These are phyloP conservation scores for Acridotheres tristis DNA, from an alignment of 2,797 vertebrate genomes.

Conservation along the genomic window DNA sequence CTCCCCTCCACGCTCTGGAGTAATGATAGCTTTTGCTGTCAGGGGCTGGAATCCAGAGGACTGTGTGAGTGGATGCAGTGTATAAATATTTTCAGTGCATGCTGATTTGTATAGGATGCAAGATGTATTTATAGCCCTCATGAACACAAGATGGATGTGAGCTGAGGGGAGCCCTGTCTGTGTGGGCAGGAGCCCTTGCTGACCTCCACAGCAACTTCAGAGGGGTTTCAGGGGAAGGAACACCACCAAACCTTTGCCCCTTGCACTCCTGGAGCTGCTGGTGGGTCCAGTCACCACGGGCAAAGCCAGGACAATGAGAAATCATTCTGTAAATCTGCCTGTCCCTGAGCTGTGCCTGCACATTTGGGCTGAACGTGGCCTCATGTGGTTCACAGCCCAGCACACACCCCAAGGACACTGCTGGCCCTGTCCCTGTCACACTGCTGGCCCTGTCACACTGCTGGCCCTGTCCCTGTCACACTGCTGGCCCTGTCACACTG, in stretches of 20 bases:
- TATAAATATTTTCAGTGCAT: constrained; percentile 29
- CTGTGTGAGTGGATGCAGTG: background rate
- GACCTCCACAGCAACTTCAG: rapidly evolving
- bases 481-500: too few relatives aligned
- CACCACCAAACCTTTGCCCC: too few relatives aligned
- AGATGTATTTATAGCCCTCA: constrained; percentile 36
- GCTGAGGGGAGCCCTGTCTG: background rate
- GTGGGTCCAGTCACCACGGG: too few relatives aligned
- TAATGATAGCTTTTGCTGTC: background rate
- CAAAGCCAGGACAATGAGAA: rapidly evolving
- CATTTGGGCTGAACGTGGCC: rapidly evolving
- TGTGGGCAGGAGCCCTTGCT: background rate
- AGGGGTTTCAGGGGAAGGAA: too few relatives aligned
- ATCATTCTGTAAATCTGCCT: background rate
- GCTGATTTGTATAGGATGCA: constrained; percentile 30
- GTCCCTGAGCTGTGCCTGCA: background rate
- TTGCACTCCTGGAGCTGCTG: background rate
- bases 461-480: too few relatives aligned
- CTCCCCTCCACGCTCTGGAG: background rate
- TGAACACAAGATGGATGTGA: background rate
- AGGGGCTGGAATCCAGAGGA: constrained; percentile 2
- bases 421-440: too few relatives aligned
- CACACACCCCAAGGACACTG: too few relatives aligned
- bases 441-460: too few relatives aligned
- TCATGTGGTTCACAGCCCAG: rapidly evolving